These are phyloP conservation scores for Pachyrhynchus sulphureomaculatus DNA, from an alignment of 1,140 invertebrate genomes.

Conservation along the genomic window DNA sequence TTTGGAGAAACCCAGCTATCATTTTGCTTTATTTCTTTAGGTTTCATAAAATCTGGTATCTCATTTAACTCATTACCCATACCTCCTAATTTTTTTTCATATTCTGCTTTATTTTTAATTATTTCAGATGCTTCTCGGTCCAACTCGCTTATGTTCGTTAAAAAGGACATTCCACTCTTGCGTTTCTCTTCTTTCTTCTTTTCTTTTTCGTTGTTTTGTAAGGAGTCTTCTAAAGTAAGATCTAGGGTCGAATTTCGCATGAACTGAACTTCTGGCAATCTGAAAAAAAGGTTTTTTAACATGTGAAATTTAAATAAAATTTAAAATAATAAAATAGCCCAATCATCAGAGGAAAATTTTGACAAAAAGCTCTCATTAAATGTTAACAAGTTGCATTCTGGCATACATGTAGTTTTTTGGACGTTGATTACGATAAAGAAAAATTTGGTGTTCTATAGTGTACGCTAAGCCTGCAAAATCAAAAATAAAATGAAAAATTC, in stretches of 20 bases:
- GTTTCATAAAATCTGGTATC: conserved; percentile 49
- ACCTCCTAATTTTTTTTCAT: conserved; percentile 33
- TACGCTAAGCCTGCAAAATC: no score
- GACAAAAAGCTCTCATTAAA: no score
- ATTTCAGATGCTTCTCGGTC: conserved; percentile 77
- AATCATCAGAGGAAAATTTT: no score
- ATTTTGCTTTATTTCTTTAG: conserved; percentile 38
- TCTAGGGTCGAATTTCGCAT: conserved; percentile 48
- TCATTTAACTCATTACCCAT: conserved; percentile 42
- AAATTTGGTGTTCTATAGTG: no score
- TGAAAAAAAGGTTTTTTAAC: neutral
- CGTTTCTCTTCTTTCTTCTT: conserved; percentile 56
- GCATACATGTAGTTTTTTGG: no score
- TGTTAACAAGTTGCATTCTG: no score
- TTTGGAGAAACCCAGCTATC: conserved; percentile 53
- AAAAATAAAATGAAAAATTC: no score
- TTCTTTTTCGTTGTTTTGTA: conserved; percentile 33
- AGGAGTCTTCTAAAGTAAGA: conserved; percentile 50
- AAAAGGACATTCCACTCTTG: conserved; percentile 62
- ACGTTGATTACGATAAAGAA: no score
- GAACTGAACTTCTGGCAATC: conserved; percentile 47
- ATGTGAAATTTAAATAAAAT: neutral
- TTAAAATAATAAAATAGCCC: no score
- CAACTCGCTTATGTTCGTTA: conserved; percentile 79
- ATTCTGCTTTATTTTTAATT: conserved; percentile 56